These are phyloP conservation scores for Argya squamiceps DNA, from an alignment of 2,797 vertebrate genomes.

Conservation along the genomic window DNA sequence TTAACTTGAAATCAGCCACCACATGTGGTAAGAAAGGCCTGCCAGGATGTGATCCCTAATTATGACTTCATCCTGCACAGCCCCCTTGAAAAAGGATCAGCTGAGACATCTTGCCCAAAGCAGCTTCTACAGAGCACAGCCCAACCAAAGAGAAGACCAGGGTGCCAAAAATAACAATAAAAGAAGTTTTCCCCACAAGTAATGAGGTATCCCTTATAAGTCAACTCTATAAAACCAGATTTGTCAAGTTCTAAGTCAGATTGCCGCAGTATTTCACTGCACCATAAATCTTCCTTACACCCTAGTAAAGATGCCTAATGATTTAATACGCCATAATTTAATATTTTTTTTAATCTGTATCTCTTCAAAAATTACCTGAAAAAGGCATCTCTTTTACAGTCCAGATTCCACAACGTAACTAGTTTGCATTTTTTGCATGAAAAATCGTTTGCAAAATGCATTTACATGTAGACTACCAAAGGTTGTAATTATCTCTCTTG, in stretches of 20 bases:
- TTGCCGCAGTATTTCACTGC: constrained; percentile 73
- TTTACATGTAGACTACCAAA: constrained; percentile 7
- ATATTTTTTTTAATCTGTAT: constrained; percentile 45
- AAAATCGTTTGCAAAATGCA: background rate
- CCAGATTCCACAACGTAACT: constrained; percentile 37
- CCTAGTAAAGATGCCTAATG: constrained; percentile 67
- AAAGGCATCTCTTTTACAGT: constrained; percentile 30
- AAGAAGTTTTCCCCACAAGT: constrained; percentile 20
- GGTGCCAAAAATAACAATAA: constrained; percentile 38
- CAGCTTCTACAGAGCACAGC: constrained; percentile 23
- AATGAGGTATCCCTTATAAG: constrained; percentile 64
- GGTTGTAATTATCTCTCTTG: background rate
- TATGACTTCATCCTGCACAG: constrained; percentile 9
- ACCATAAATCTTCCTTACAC: constrained; percentile 69
- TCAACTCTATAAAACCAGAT: constrained; percentile 58
- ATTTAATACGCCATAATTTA: constrained; percentile 63
- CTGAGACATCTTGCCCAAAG: constrained; percentile 34
- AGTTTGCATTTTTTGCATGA: background rate
- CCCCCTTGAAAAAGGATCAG: constrained; percentile 5
- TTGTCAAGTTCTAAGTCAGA: constrained; percentile 72
- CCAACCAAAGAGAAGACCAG: background rate
- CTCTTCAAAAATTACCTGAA: constrained; percentile 52
- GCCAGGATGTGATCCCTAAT: constrained; percentile 20
- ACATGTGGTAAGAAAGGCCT: background rate
- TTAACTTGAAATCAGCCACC: background rate